Base-by-base conservation (phyloP, 2,888 invertebrate genomes). In the Lucinisca nassula region DNA sequence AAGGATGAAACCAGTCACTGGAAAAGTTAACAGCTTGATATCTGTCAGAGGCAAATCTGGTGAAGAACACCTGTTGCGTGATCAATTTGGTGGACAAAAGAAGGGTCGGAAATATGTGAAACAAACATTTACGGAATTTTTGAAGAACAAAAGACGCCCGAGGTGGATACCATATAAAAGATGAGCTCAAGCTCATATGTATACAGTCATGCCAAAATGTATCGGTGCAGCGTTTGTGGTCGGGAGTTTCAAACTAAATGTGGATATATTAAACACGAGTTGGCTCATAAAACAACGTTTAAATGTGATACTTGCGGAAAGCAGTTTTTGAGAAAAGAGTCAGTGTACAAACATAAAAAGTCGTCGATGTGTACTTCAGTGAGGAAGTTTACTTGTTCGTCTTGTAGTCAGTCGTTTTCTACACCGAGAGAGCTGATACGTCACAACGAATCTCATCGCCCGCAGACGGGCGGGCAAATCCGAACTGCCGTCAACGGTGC, bases 171-270 rank as follows among this genome's bases (percentile, higher is more conserved):
- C 67, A 14, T 67, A 67, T 67, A 35, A 67, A 67, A 67, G 32
- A 67, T 67, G 67, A 67, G 35, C 32, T 21, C 17, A 32, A 35
- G 17, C 32, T 35, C 35, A 35, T 21, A 21, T 21, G 35, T 35
- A 4, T 17, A 4, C 35, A 67, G 67, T 67, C 17, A 21, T 3
- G 21, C 35, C 67, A 67, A 3, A 35, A 74, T 74, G 74, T 74
- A 74, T 49, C 74, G n/a, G n/a, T 74, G 74, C 45, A 45, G 35
- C 2, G 49, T 49, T 74, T 74, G 74, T 74, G 40, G 45, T 74
- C 24, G 17, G 49, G 27, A 74, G 30, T 40, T 74, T 45, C 24
- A 74, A 12, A 74, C 74, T 30, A 74, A 74, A 49, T 21, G 49
- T 8, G 45, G 49, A 24, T 74, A 49, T 49, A 24, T 27, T 24